Evolutionary conservation across 2,888 invertebrate species (phyloP), one percentile per base, ranked within the genome.

Genomic region (Eumacrocentrus americanus): DNA sequence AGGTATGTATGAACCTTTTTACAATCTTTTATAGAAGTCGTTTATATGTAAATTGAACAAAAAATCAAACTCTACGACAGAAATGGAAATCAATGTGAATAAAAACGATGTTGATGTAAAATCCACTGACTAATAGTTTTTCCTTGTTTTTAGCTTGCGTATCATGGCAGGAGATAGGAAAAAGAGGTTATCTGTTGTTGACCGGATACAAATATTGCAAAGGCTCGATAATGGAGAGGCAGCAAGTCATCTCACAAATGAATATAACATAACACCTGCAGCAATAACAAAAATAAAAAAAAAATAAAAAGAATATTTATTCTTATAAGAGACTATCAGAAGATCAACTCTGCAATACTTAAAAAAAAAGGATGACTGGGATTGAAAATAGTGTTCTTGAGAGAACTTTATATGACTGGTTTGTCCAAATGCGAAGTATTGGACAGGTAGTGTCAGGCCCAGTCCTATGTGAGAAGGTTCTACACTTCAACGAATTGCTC

Each of bases 401-500:
- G 12, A 12, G 9, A 3, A 4, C n/a, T 37, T 37, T 37, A 12
- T 37, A n/a, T 37, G 3, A 12, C 3, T 37, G 38, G 38, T 37
- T 37, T 12, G 3, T n/a, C 3, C n/a, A 37, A n/a, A 7, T 5
- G 12, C 12, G 38, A 37, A n/a, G 3, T 4, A 12, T 11, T 37
- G 38, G 12, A 12, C 9, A 37, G 9, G 5, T 11, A 12, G 9
- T 37, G 3, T n/a, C 38, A 12, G 56, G 58, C n/a, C 42, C 46
- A 6, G 7, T 47, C 0, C 18, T 60, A 1, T 59, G 57, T 4
- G 64, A 64, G 2, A 61, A 64, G 56, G 59, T 62, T 37, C 6
- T 59, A n/a, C 16, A 59, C 7, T 44, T 62, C 4, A 64, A 64
- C 50, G 42, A 60, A 22, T 34, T 50, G 20, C 34, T 62, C 6